phyloP scores from a whole-genome alignment of 1,140 invertebrate species.

The Myzus persicae region DNA sequence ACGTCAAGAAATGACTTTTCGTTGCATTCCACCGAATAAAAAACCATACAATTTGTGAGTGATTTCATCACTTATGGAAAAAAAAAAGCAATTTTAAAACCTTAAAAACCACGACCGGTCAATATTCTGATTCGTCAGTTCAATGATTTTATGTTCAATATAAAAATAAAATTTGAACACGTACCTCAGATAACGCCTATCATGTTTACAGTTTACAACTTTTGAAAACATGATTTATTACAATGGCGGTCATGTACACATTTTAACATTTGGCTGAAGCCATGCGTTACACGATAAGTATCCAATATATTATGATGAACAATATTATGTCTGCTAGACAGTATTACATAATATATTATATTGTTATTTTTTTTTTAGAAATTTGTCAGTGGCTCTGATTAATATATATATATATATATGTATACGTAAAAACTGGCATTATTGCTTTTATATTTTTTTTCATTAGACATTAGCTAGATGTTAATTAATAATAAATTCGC shows the following conservation, averaged over 20 bases:
- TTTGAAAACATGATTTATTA: not conserved
- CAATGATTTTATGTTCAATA: not conserved
- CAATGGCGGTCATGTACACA: not conserved
- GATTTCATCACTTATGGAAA: not conserved
- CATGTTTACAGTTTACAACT: not conserved
- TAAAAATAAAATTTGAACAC: not conserved
- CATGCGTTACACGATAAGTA: not conserved
- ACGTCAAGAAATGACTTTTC: not conserved
- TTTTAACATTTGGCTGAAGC: not conserved
- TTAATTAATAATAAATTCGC: not conserved
- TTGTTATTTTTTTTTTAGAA: too few relatives aligned
- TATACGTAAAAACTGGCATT: too few relatives aligned
- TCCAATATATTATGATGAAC: slow-evolving; percentile 2
- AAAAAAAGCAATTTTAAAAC: not conserved
- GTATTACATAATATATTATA: too few relatives aligned
- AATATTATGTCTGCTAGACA: not conserved
- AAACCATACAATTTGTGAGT: not conserved
- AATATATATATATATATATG: too few relatives aligned
- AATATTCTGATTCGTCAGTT: not conserved
- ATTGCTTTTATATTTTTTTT: not conserved
- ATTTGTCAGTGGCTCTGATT: not conserved
- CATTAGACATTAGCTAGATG: not conserved
- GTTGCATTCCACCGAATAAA: not conserved
- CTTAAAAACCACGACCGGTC: not conserved
- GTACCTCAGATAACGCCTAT: not conserved